phyloP scores from a whole-genome alignment of 2,888 invertebrate species.

The Ptychoptera albimana region DNA sequence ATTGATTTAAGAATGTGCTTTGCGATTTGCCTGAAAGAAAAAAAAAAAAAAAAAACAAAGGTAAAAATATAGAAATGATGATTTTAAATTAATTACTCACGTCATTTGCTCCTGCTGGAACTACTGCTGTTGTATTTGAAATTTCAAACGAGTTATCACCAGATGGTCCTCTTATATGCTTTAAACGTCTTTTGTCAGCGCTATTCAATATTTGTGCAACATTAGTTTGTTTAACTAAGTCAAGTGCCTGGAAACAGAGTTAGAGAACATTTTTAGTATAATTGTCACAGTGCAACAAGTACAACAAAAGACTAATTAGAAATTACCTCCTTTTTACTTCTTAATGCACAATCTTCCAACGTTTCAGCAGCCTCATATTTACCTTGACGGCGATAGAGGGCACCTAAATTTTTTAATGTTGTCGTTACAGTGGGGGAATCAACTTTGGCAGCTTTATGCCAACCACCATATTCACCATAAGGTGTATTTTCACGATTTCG shows the following conservation, averaged over 20 bases:
- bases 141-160: slow-evolving; percentile 20
- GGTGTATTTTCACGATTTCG: slow-evolving; percentile 78
- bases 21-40: too few species aligned
- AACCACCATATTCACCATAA: slow-evolving; percentile 77
- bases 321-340: slow-evolving; percentile 85
- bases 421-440: slow-evolving; percentile 96
- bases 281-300: not conserved
- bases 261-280: slow-evolving; percentile 1
- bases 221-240: slow-evolving; percentile 85
- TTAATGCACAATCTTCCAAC: slow-evolving; percentile 91
- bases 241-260: slow-evolving; percentile 51
- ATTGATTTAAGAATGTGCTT: too few species aligned
- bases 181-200: slow-evolving; percentile 36
- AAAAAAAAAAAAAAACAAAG: too few species aligned
- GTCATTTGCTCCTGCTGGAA: too few species aligned
- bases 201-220: slow-evolving; percentile 55
- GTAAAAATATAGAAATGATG: too few species aligned
- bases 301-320: not conserved
- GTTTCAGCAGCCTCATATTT: slow-evolving; percentile 99
- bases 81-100: too few species aligned
- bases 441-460: slow-evolving; percentile 97
- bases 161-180: slow-evolving; percentile 26
- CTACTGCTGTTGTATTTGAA: too few species aligned
- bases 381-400: slow-evolving; percentile 94
- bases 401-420: slow-evolving; percentile 95